Evolutionary conservation across 2,113 vertebrate genomes (phyloP).

Genomic region (Daubentonia madagascariensis): DNA sequence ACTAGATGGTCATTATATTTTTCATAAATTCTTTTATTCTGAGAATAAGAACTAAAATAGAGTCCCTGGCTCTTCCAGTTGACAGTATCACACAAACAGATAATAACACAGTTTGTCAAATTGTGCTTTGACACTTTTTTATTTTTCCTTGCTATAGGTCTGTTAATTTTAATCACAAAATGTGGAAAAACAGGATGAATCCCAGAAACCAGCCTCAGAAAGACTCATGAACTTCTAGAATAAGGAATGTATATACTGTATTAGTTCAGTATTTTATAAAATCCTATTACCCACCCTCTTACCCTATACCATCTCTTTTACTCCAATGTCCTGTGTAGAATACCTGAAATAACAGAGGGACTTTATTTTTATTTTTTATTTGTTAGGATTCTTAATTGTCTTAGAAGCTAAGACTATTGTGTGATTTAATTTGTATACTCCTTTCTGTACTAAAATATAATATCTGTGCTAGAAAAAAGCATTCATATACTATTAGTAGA

Average conservation of each 20-base stretch:
- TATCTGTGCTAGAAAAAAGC: background rate
- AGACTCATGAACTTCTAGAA: background rate
- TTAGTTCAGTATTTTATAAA: background rate
- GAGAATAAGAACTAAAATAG: background rate
- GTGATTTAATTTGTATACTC: background rate
- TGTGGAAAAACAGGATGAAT: background rate
- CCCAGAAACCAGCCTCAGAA: background rate
- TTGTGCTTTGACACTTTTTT: background rate
- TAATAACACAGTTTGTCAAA: background rate
- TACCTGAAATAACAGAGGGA: background rate
- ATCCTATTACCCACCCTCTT: background rate
- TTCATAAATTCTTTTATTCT: background rate
- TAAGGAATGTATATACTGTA: background rate
- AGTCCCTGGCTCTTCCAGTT: background rate
- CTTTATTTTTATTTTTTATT: background rate
- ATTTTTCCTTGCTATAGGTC: background rate
- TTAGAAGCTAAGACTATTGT: background rate
- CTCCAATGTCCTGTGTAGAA: background rate
- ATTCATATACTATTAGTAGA: background rate
- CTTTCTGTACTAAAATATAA: background rate
- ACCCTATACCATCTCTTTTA: background rate
- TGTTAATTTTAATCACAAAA: background rate
- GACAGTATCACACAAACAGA: background rate
- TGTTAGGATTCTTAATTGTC: background rate
- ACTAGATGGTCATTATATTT: background rate